These are phyloP conservation scores for Physeter macrocephalus DNA, from an alignment of 2,113 vertebrate species.

Conservation along the genomic window DNA sequence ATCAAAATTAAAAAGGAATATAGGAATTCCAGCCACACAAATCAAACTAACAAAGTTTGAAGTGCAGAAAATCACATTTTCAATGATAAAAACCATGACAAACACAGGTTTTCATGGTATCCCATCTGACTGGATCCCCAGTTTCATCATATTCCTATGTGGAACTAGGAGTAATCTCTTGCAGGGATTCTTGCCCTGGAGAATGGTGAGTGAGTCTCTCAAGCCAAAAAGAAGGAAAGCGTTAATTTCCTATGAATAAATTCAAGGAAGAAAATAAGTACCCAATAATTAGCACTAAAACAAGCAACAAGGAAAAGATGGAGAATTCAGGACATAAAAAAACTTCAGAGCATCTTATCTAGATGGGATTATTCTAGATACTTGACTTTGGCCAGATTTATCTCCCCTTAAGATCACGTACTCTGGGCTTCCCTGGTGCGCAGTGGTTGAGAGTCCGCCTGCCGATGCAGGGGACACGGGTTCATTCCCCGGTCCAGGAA, in stretches of 20 bases:
- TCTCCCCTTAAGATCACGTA: neutral
- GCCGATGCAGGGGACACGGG: too few relatives aligned
- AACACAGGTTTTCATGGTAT: neutral
- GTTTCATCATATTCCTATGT: neutral
- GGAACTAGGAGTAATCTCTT: neutral
- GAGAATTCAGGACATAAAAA: neutral
- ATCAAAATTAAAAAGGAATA: neutral
- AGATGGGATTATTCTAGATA: neutral
- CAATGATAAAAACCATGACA: neutral
- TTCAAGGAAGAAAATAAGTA: neutral
- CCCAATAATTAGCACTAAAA: neutral
- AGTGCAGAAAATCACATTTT: constrained; percentile 33
- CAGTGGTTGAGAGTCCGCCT: too few relatives aligned
- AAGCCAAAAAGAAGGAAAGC: neutral
- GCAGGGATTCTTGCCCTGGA: neutral
- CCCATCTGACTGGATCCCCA: neutral
- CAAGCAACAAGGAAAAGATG: neutral
- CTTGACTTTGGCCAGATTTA: neutral
- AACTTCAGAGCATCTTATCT: neutral
- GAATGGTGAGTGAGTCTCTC: neutral
- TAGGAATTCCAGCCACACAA: neutral
- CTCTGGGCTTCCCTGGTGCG: too few relatives aligned
- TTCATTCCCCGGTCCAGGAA: too few relatives aligned
- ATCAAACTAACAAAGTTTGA: constrained; percentile 3
- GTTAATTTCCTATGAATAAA: neutral